phyloP scores from a whole-genome alignment of 1,140 invertebrate genomes.

The Notospermus geniculatus region DNA sequence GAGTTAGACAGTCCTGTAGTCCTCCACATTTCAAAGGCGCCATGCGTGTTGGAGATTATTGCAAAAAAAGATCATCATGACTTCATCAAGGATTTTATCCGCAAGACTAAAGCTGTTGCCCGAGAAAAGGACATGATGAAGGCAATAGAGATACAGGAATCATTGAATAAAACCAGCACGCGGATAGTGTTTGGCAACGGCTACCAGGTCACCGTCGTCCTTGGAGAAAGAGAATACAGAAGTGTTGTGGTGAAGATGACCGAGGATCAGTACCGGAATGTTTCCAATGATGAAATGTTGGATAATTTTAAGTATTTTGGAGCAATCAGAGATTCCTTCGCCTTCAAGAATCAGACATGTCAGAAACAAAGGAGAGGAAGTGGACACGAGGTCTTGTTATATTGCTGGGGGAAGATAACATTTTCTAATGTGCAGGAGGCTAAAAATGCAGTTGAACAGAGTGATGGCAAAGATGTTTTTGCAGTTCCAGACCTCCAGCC shows the following conservation, averaged over 20 bases:
- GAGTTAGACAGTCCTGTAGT: neutral
- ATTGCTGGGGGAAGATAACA: slow-evolving; percentile 14
- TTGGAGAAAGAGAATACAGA: neutral
- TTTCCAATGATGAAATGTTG: neutral
- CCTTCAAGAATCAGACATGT: neutral
- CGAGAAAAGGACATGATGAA: neutral
- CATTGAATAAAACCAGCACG: neutral
- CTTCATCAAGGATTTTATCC: neutral
- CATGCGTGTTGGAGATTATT: neutral
- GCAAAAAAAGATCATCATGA: neutral
- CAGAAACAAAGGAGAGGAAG: neutral
- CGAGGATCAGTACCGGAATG: neutral
- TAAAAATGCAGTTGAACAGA: neutral
- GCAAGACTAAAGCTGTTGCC: neutral
- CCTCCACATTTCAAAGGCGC: neutral
- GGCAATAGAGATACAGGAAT: neutral
- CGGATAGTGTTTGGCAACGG: neutral
- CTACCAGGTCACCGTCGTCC: neutral
- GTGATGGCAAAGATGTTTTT: neutral
- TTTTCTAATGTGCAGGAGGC: slow-evolving; percentile 7
- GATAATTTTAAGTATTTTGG: slow-evolving; percentile 11
- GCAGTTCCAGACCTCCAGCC: neutral
- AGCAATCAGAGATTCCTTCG: neutral
- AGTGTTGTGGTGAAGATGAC: neutral
- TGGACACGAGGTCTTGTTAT: neutral